A percentile compares a stretch with the other conserved stretches of the same genome.
phyloP scores from a whole-genome alignment of 1,140 invertebrate genomes.

The Portunus trituberculatus region DNA sequence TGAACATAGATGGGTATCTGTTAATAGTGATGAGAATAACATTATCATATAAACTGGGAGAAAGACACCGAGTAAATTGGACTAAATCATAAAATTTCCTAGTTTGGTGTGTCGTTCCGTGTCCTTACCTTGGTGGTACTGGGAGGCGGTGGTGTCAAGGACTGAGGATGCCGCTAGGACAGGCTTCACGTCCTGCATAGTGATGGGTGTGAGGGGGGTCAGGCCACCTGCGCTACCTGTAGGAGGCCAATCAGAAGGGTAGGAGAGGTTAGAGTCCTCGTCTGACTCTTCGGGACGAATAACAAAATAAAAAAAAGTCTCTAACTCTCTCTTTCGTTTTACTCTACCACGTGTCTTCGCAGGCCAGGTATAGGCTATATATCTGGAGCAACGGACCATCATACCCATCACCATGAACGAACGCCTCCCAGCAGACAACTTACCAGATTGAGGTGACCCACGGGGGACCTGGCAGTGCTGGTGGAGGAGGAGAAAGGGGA shows the following conservation, averaged over 20 bases:
- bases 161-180: slow-evolving; percentile 81
- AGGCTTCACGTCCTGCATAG: slow-evolving; percentile 89
- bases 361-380: slow-evolving; percentile 6
- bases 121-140: slow-evolving; percentile 84
- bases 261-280: slow-evolving; percentile 40
- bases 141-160: slow-evolving; percentile 82
- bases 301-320: not conserved
- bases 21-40: not conserved
- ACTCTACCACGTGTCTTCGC: not conserved
- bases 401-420: slow-evolving; percentile 72
- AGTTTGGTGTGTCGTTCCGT: not conserved
- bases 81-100: not conserved
- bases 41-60: not conserved
- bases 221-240: slow-evolving; percentile 83
- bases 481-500: not conserved
- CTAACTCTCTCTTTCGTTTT: not conserved
- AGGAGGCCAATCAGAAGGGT: slow-evolving; percentile 47
- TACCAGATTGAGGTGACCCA: slow-evolving; percentile 6
- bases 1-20: not conserved
- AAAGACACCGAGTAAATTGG: not conserved
- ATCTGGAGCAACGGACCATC: slow-evolving; percentile 58
- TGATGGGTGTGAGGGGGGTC: slow-evolving; percentile 88
- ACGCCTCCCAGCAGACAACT: slow-evolving; percentile 47
- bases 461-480: not conserved
- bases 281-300: not conserved